Base-by-base conservation (phyloP, 2,888 invertebrate genomes). In the Phaonia tiefii region DNA sequence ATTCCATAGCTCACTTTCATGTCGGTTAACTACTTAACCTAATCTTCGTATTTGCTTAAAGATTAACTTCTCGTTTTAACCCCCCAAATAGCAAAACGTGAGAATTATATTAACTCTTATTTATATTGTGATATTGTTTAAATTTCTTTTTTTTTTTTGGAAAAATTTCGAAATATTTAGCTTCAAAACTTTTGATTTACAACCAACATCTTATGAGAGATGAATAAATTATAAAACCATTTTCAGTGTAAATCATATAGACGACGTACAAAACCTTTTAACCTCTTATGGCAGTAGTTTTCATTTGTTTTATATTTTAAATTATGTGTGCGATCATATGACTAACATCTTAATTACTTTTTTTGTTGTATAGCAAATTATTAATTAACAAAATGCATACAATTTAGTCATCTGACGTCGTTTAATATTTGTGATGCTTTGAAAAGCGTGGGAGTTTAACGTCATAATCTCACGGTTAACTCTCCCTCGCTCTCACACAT, bases 381-480 rank as follows among this genome's bases (percentile, higher is more conserved):
- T 5, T 42, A 11, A 39, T 67, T 15, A 73, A 72, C 51, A 73
- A 31, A 70, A 46, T 71, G 58, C 49, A 46, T 71, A 26, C 25
- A 77, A 31, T 77, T 51, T 69, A 10, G 2, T 60, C 15, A 17
- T 15, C 8, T 58, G 39, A 17, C 60, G 51, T 25, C 11, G 13
- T 71, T 81, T 51, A 66, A 72, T 78, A 78, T 56, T 75, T 56
- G 5, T n/a, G n/a, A n/a, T n/a, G 17, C 56, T 67, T 67, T 56
- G 66, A 80, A 76, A 74, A 80, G 67, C 74, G 80, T 77, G 77
- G 80, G 77, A 80, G 74, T 67, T 77, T 77, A 71, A n/a, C n/a
- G n/a, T n/a, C n/a, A n/a, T n/a, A n/a, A n/a, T n/a, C n/a, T n/a
- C n/a, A n/a, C n/a, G n/a, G n/a, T n/a, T n/a, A n/a, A n/a, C n/a